A percentile compares a stretch with the other conserved stretches of the same genome.
Evolutionary conservation across 2,113 vertebrate species (phyloP).

Genomic region (Osmerus eperlanus): DNA sequence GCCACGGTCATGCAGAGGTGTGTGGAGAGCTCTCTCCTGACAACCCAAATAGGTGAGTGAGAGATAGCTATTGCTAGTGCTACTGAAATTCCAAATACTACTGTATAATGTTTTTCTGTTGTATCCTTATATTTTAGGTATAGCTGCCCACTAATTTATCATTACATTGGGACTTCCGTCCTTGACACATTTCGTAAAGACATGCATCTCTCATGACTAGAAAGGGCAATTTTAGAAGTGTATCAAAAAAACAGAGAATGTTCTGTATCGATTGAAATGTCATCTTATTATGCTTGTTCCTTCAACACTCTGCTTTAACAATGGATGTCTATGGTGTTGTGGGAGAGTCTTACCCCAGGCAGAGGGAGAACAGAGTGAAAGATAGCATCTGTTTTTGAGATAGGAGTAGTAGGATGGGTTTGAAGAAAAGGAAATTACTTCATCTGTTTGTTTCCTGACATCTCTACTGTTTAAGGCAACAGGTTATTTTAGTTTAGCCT

Average conservation of each 20-base stretch:
- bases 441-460: constrained; percentile 40
- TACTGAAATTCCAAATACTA: too few species aligned
- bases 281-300: neutral
- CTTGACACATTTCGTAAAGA: too few species aligned
- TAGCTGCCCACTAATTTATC: too few species aligned
- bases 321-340: constrained; percentile 3
- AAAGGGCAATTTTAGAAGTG: too few species aligned
- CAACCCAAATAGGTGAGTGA: constrained; percentile 73
- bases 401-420: constrained; percentile 28
- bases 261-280: too few species aligned
- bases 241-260: too few species aligned
- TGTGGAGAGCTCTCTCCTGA: constrained; percentile 67
- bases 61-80: too few species aligned
- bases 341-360: too few species aligned
- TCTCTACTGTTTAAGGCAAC: constrained; percentile 24
- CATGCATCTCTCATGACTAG: too few species aligned
- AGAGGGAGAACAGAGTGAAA: neutral
- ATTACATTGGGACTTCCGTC: too few species aligned
- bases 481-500: constrained; percentile 21
- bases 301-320: constrained; percentile 19
- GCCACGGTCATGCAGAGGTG: constrained; percentile 85
- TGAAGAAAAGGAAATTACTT: constrained; percentile 23
- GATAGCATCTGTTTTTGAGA: constrained; percentile 19
- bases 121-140: too few species aligned
- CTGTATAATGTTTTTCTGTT: too few species aligned